Base-by-base conservation (phyloP, 2,888 invertebrate species). In the Lasioglossum calceatum region DNA sequence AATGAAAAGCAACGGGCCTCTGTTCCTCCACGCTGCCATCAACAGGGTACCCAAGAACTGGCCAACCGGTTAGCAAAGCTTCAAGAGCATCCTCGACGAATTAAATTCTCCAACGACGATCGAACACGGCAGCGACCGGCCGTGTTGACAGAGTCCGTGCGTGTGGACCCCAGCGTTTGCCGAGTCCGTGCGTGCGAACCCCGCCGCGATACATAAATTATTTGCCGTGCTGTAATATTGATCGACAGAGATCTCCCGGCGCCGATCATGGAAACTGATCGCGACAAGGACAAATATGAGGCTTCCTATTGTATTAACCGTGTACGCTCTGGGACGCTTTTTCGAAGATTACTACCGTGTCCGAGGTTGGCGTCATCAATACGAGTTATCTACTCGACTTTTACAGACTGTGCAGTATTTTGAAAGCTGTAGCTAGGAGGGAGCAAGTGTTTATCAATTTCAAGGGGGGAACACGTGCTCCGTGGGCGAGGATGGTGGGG, bases 1-100 rank as follows among this genome's bases (percentile, higher is more conserved):
- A 85, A 85, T 85, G 85, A 84, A 85, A 85, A 85, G 79, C 84
- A 61, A 50, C 85, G 84, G 61, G 79, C n/a, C 27, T 79, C 27
- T 54, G 71, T 42, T 71, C 54, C 72, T 72, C 42, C 50, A 10
- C 32, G 16, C 2, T 64, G 64, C 64, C 64, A 64, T 32, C 64
- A 64, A 64, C 16, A 16, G 32, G 32, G 7, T 14, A 16, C 16
- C 54, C 7, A 32, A 64, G 16, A 16, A 61, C 32, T 32, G 32
- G 16, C 27, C n/a, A 16, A 64, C 64, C 44, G 44, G n/a, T 44
- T 14, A 44, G 16, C 23, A 16, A 27, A n/a, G 44, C 14, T 8
- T 16, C 27, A 19, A 44, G n/a, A 54, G 54, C 72, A 44, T 44
- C 27, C 27, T 44, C 16, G 44, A 16, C 16, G 72, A 14, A 27